Evolutionary conservation across 2,888 invertebrate genomes (phyloP), one percentile per base, ranked within the genome.

Genomic region (Acleris emargana): DNA sequence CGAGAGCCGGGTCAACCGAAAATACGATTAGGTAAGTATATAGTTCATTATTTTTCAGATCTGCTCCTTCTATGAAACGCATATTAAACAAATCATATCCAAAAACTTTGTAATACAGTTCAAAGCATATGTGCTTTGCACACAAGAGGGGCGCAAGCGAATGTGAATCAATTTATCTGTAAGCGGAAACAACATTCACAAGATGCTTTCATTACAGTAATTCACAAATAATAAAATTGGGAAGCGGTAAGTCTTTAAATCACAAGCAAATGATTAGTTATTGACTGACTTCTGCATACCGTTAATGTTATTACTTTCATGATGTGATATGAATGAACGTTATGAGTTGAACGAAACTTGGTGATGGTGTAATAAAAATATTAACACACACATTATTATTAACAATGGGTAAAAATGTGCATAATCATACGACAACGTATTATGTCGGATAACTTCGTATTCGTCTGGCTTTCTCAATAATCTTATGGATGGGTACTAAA

Each of bases 251-350:
- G 11, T 32, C 32, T 66, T 67, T 68, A 69, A 62, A 61, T 69
- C 63, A 57, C 60, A 76, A 70, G 72, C 72, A 52, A 64, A 70
- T 67, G 61, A 72, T 60, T 71, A 71, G 72, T 77, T 75, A 79
- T 76, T 80, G 86, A 88, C 88, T 87, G 88, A 87, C 88, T 83
- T 86, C 79, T 83, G 88, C 88, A 88, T 84, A 77, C 72, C 70
- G 61, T 54, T 57, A 25, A 57, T 43, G 62, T 68, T 64, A 55
- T 45, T 47, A 45, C 57, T 47, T 57, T 28, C 45, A 52, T 43
- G 43, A 60, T n/a, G 43, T 22, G 60, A 60, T 43, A 60, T 64
- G 54, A 52, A 58, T 47, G 47, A 58, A 58, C 22, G 59, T 59
- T 58, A 49, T 43, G 20, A 28, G 55, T 45, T 62, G 32, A 58